Conservation (phyloP, 2,113 vertebrate genomes). For the Phalacrocorax pelagicus region DNA sequence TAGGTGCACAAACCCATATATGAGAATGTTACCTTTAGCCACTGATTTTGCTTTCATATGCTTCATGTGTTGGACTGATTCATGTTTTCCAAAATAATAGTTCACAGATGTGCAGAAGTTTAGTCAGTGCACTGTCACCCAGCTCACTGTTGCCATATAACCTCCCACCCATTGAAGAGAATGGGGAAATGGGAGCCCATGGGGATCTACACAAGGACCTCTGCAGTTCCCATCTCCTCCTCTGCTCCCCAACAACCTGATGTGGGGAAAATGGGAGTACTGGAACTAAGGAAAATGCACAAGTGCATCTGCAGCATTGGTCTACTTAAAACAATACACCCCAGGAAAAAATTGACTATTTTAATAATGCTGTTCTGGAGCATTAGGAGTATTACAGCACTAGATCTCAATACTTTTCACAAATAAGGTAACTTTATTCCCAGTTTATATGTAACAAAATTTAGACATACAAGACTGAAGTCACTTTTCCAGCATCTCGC, state of each 20-base stretch:
- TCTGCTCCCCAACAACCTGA: not conserved
- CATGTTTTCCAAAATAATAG: not conserved
- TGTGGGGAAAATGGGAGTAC: not conserved
- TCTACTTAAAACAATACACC: not conserved
- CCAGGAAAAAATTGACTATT: not conserved
- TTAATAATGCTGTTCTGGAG: not conserved
- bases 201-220: not conserved
- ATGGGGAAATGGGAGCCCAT: not conserved
- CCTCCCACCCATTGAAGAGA: not conserved
- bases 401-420: not conserved
- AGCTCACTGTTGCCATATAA: fast-evolving
- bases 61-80: not conserved
- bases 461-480: not conserved
- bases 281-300: not conserved
- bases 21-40: not conserved
- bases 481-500: not conserved
- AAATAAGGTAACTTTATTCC: not conserved
- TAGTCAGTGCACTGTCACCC: not conserved
- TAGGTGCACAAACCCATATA: not conserved
- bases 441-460: not conserved
- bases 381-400: not conserved
- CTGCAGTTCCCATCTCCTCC: not conserved
- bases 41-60: not conserved
- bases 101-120: not conserved
- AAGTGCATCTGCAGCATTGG: not conserved